Base-by-base conservation (phyloP, 2,888 invertebrate species). In the Conistra vaccinii region DNA sequence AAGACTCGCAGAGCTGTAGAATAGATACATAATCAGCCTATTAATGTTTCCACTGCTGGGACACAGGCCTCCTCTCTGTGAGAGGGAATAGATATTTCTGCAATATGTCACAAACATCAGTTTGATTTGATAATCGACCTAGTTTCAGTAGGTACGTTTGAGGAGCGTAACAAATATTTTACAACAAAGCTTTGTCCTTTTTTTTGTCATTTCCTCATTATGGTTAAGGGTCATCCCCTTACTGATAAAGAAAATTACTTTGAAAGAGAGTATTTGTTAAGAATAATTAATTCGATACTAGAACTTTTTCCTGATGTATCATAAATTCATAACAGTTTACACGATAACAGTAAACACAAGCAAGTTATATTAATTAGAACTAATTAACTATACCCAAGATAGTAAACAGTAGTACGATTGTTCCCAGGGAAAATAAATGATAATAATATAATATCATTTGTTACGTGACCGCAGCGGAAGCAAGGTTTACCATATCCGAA, bases 361-460 rank as follows among this genome's bases (percentile, higher is more conserved):
- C 17, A 48, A 63, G 4, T 29, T 29, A 53, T 51, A 39, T 58
- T 42, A 42, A 0, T 58, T 23, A 23, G 14, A 78, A 51, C 14
- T 78, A 51, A 48, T 32, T 42, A 61, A 29, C 53, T n/a, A 26
- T 17, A 10, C 7, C 12, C 29, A 55, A 26, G 62, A 71, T 66
- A 75, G 61, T 9, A 45, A 66, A 69, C 72, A 77, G n/a, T 69
- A 61, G 1, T 58, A 45, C 42, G 51, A 69, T 72, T 76, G 81
- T 86, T 42, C n/a, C 57, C 14, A 70, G 51, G 68, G 53, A 78
- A 84, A 78, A 78, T 85, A 82, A 81, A 63, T 75, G 73, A 76
- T 78, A 78, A 78, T 67, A 74, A 60, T 23, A 76, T 51, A 75
- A 70, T 75, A 67, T 78, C 62, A 58, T 58, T 67, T 96, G 89